Percentiles rank a stretch among this genome's conserved stretches.
Conservation (phyloP, 2,888 invertebrate genomes). For the Drosophila diplacantha region DNA sequence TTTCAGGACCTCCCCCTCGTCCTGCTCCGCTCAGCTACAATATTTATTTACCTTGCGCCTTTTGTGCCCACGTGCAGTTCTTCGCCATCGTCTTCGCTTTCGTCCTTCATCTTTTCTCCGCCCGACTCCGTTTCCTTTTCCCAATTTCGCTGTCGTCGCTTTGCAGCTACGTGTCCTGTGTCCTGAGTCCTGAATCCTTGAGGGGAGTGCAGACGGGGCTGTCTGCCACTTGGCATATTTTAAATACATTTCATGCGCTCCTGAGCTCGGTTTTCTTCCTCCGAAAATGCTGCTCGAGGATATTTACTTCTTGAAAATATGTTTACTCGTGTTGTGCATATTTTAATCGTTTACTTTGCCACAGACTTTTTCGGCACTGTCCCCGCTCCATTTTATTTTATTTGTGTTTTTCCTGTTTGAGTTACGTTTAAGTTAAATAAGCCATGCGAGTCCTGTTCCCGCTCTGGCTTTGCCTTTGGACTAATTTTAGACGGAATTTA, state of each 20-base stretch:
- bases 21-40: constrained; percentile 49
- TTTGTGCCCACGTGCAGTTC: constrained; percentile 69
- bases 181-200: constrained; percentile 37
- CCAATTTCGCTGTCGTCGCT: constrained; percentile 56
- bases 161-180: constrained; percentile 56
- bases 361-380: constrained; percentile 55
- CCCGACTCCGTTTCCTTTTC: constrained; percentile 24
- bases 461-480: background rate
- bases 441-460: constrained; percentile 47
- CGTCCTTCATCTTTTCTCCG: constrained; percentile 28
- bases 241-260: constrained; percentile 75
- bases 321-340: constrained; percentile 77
- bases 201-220: constrained; percentile 11
- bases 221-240: constrained; percentile 73
- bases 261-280: constrained; percentile 59
- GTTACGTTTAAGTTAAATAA: constrained; percentile 67
- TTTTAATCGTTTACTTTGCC: constrained; percentile 76
- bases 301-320: constrained; percentile 76
- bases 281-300: constrained; percentile 64
- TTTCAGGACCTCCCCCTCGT: constrained; percentile 27
- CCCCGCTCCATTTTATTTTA: constrained; percentile 10
- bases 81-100: constrained; percentile 21
- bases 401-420: constrained; percentile 53
- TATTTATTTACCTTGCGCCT: constrained; percentile 75
- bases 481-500: constrained; percentile 46